phyloP scores from a whole-genome alignment of 1,140 invertebrate genomes.

The Trissolcus basalis region DNA sequence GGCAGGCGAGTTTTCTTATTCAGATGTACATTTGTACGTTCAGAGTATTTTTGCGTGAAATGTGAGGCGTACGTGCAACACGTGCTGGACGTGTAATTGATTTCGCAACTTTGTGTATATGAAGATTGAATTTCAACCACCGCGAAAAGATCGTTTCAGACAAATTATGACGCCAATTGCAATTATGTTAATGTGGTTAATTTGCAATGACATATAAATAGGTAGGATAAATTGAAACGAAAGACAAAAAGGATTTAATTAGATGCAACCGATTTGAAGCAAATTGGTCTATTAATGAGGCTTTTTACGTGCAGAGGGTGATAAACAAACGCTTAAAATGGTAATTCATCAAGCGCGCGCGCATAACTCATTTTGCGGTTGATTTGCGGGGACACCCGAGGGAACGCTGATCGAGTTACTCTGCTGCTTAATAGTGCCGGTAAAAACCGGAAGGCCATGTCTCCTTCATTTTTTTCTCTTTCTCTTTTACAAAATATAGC shows the following conservation, averaged over 20 bases:
- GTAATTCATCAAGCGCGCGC: conserved; percentile 16
- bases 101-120: conserved; percentile 11
- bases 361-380: conserved; percentile 31
- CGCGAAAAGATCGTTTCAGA: too few relatives aligned
- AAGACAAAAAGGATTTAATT: too few relatives aligned
- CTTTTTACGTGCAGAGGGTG: neutral
- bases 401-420: conserved; percentile 26
- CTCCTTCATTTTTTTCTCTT: conserved; percentile 3
- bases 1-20: conserved; percentile 37
- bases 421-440: neutral
- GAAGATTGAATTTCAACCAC: too few relatives aligned
- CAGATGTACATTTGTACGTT: conserved; percentile 28
- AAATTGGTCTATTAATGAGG: conserved; percentile 2
- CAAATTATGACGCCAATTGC: too few relatives aligned
- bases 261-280: neutral
- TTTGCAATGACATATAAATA: too few relatives aligned
- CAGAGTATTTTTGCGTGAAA: conserved; percentile 25
- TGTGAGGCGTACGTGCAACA: conserved; percentile 21
- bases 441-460: conserved; percentile 23
- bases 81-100: conserved; percentile 31
- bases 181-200: too few relatives aligned
- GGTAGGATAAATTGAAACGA: too few relatives aligned
- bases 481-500: neutral
- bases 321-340: conserved; percentile 22
- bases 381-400: conserved; percentile 11